Base-by-base conservation (phyloP, 2,113 vertebrate species). In the Aegithalos caudatus region DNA sequence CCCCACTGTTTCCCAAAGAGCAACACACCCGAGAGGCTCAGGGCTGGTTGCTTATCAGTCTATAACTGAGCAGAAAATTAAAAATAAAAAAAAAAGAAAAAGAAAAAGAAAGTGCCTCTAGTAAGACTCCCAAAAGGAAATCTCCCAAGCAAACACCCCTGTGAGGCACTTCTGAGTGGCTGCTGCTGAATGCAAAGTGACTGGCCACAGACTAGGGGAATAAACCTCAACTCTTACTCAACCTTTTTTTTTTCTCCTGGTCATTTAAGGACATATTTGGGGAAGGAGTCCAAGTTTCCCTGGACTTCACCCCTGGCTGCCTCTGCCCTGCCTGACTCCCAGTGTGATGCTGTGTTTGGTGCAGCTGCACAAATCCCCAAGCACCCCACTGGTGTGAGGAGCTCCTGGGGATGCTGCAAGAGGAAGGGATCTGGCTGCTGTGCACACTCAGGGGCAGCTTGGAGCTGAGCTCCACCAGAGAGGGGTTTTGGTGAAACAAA, bases 351-450 rank as follows among this genome's bases (percentile, higher is more conserved):
- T 87, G 12, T 28, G 27, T 51, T 92, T 1, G 35, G 29, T n/a
- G 77, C 61, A 53, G 74, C 65, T n/a, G 40, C 71, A 21, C 0
- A 1, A 88, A 42, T 58, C 50, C 47, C 57, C 62, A 40, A 11
- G 2, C 6, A 11, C 40, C 35, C 6, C 10, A 22, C 7, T 0
- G 3, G 24, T 0, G 4, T 58, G 35, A 2, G 15, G 40, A 27
- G 51, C 47, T 40, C 72, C 82, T 56, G 64, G 60, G 66, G 71
- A 78, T 3, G 4, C 45, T 18, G 53, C 1, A 3, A 21, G 53
- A 64, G 62, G 58, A n/a, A 2, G 3, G 3, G 24, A 27, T 31
- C 61, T 24, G 6, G 8, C 50, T 77, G n/a, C 42, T 10, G 2
- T 1, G 20, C 25, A 53, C 42, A 33, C 37, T 22, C 31, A 21